phyloP scores from a whole-genome alignment of 2,113 vertebrate species.

The Nothocercus nigrocapillus region DNA sequence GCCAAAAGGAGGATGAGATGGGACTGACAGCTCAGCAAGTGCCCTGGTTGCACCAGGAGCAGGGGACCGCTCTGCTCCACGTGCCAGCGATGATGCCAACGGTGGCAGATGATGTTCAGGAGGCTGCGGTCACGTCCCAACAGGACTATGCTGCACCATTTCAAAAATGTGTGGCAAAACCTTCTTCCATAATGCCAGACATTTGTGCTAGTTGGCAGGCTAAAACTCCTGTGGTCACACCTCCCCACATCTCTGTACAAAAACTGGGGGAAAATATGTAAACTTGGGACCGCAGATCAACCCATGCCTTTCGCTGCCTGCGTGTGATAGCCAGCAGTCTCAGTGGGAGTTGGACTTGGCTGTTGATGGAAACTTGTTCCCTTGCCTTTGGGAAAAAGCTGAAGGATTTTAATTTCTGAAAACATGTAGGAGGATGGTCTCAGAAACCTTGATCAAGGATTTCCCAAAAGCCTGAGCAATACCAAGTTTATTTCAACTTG shows the following conservation, averaged over 20 bases:
- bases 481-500: neutral
- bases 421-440: neutral
- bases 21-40: neutral
- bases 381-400: neutral
- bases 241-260: fast-evolving
- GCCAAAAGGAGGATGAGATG: neutral
- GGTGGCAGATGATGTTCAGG: neutral
- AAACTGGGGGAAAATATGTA: neutral
- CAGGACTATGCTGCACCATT: neutral
- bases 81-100: neutral
- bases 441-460: neutral
- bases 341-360: neutral
- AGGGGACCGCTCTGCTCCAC: neutral
- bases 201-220: neutral
- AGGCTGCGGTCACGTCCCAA: neutral
- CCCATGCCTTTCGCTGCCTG: neutral
- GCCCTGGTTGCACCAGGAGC: fast-evolving
- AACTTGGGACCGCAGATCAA: neutral
- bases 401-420: neutral
- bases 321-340: fast-evolving
- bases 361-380: neutral
- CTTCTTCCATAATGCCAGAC: neutral
- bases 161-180: neutral
- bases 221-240: neutral
- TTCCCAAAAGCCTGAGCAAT: neutral